Evolutionary conservation across 2,888 invertebrate species (phyloP), one percentile per base, ranked within the genome.

Genomic region (Euclidia mi): DNA sequence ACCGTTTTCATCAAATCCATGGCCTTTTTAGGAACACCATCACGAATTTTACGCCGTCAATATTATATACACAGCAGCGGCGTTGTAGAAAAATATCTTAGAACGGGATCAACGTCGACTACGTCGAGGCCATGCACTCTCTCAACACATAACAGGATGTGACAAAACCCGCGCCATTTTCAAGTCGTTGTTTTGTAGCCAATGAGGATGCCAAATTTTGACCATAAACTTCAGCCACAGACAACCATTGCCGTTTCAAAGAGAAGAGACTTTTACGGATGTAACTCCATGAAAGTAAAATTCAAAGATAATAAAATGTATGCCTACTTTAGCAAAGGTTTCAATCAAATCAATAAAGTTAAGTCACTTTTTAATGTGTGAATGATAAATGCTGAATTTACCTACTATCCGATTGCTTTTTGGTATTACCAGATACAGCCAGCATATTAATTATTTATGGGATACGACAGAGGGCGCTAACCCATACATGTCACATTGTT

Each of bases 1-100:
- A 95, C 95, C 95, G 95, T 94, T 94, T 95, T 95, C 94, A 94
- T 94, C 90, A 95, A 92, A 95, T 95, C 95, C 95, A 95, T 95
- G 92, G 94, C 95, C 94, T 94, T 89, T 90, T 94, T 86, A 85
- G 86, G 89, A 90, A 89, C 94, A 94, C 92, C 95, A 95, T 95
- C 89, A 94, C 94, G 93, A 94, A 91, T 87, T 85, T 84, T 92
- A 86, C 82, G 83, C 80, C 66, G 81, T 84, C 84, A 87, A 87
- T 89, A 88, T 84, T 88, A 85, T 89, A 82, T 84, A 85, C 72
- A 86, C 86, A 87, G 81, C 79, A 78, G 86, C 86, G 82, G 88
- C 81, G 82, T 84, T 77, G 75, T 68, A 78, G 78, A 86, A 84
- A 85, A 87, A 85, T 85, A 84, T 88, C 84, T 88, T 87, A 87